Evolutionary conservation across 1,140 invertebrate species (phyloP), one percentile per base, ranked within the genome.

Genomic region (Odontomachus brunneus): DNA sequence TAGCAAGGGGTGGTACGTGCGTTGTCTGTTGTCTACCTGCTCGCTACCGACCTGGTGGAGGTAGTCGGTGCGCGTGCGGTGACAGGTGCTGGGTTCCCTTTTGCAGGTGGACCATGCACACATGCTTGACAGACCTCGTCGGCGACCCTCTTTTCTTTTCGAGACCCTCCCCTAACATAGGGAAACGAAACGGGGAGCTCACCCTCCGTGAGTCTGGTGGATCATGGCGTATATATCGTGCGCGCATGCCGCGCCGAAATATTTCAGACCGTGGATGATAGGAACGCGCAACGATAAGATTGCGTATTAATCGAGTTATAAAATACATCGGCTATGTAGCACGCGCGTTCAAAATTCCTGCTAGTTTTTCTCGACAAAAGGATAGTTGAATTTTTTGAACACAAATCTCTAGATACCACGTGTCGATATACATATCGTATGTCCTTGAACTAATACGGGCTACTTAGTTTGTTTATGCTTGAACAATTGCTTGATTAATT

Each of bases 51-150:
- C 78, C 88, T 87, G 86, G 85, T 74, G 38, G 33, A 44, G 74
- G 84, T 88, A 84, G 84, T 83, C 84, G 84, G 89, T 90, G 91
- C 91, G 90, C 89, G 91, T 91, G 90, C 90, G 89, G 86, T 88
- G 92, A 92, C 92, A 93, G 92, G 92, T 93, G 92, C 89, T 91
- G 82, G 86, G 81, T 88, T 60, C 84, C 89, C 88, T 89, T 89
- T 91, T 85, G 91, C 92, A 93, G 91, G 92, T 93, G 92, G 90
- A 93, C 92, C 91, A 89, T 87, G 82, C 53, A 84, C 88, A 82
- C 76, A 72, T 88, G 72, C 51, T 72, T 29, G n/a, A 71, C 83
- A 48, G 84, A 88, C 29, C 86, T 69, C 65, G 76, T 81, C 74
- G 83, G 83, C 88, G 84, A 87, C 84, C 84, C 89, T 87, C 84